Conservation (phyloP, 2,888 invertebrate genomes). For the Tetranychus truncatus region DNA sequence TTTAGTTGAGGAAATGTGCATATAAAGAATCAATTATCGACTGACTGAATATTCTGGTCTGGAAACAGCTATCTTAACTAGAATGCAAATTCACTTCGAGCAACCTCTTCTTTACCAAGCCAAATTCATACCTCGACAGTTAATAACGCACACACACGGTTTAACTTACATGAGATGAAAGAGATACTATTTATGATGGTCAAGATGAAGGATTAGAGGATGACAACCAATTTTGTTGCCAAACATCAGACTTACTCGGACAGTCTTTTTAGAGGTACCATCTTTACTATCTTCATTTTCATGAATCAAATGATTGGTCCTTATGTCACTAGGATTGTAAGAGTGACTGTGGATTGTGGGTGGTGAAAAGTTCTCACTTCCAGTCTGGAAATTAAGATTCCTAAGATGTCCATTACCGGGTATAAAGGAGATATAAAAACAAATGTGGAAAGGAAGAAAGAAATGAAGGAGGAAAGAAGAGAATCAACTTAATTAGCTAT, state of each 20-base stretch:
- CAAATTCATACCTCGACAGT: too few species aligned
- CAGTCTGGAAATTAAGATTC: not conserved
- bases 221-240: not conserved
- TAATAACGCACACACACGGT: too few species aligned
- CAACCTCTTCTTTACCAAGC: too few species aligned
- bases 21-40: too few species aligned
- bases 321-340: not conserved
- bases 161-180: too few species aligned
- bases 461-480: not conserved
- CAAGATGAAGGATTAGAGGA: too few species aligned
- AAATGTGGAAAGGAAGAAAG: not conserved
- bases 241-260: not conserved
- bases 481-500: not conserved
- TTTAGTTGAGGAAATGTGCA: too few species aligned
- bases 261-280: not conserved
- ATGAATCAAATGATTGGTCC: not conserved
- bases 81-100: too few species aligned
- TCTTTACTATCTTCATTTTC: slow-evolving; percentile 1
- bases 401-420: not conserved
- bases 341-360: not conserved
- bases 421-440: not conserved
- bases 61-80: too few species aligned
- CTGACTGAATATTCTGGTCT: too few species aligned
- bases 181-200: too few species aligned
- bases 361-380: not conserved